Percentiles rank a stretch among this genome's conserved stretches.
Conservation (phyloP, 2,113 vertebrate species). For the Anoura caudifer region DNA sequence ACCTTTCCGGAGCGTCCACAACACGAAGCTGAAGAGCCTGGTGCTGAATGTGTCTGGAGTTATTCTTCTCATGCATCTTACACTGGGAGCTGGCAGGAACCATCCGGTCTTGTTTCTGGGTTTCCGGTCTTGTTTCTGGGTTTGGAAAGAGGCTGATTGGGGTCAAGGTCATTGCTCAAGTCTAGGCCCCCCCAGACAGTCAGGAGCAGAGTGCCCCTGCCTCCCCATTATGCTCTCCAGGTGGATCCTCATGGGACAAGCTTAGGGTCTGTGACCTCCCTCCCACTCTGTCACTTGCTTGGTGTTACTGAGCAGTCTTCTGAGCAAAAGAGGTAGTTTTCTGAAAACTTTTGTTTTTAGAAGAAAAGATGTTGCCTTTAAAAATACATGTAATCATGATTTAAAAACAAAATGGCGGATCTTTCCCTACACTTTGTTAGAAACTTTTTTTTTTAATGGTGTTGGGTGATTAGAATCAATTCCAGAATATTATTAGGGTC, state of each 20-base stretch:
- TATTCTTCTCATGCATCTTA: not conserved
- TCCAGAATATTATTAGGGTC: not conserved
- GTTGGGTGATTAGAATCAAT: not conserved
- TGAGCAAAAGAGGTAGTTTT: not conserved
- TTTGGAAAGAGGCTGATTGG: not conserved
- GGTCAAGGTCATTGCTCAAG: not conserved
- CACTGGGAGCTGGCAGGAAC: not conserved
- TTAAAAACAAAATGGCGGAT: not conserved
- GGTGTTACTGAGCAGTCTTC: not conserved
- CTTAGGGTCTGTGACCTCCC: not conserved
- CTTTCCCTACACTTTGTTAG: not conserved
- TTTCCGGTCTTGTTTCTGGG: not conserved
- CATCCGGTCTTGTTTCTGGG: not conserved
- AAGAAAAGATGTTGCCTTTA: not conserved
- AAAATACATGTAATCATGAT: not conserved
- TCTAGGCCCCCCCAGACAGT: not conserved
- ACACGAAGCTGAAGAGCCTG: not conserved
- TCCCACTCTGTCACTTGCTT: not conserved
- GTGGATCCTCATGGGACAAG: not conserved
- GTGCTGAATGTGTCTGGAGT: not conserved
- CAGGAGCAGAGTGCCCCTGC: not conserved
- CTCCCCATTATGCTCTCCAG: not conserved
- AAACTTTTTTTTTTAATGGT: not conserved
- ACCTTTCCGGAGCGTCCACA: not conserved
- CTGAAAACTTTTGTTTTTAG: not conserved